These are phyloP conservation scores for Phyllotis vaccarum DNA, from an alignment of 2,797 vertebrate genomes.

Conservation along the genomic window DNA sequence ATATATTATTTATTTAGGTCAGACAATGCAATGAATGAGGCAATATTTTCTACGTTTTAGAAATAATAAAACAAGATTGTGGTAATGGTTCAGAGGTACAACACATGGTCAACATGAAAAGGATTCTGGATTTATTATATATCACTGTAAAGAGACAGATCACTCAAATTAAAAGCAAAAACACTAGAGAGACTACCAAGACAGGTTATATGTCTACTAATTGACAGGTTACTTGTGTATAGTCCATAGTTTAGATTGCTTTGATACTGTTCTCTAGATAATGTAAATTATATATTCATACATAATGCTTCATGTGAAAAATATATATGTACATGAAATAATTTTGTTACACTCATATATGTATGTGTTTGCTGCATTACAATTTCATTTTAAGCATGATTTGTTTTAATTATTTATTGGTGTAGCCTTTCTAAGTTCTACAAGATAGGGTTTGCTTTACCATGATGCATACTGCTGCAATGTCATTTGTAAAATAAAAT, in stretches of 20 bases:
- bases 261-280: neutral
- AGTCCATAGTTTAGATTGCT: neutral
- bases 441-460: neutral
- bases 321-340: neutral
- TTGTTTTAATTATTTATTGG: neutral
- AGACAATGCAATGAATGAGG: neutral
- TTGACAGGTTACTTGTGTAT: neutral
- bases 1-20: neutral
- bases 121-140: neutral
- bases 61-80: neutral
- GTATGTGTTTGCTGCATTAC: neutral
- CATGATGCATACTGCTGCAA: neutral
- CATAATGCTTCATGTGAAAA: neutral
- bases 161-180: neutral
- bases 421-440: neutral
- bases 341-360: neutral
- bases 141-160: neutral
- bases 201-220: neutral
- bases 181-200: neutral
- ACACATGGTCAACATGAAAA: neutral
- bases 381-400: neutral
- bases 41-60: slow-evolving; percentile 4
- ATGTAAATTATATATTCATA: neutral
- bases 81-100: neutral
- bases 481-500: neutral